These are phyloP conservation scores for Tylochromis polylepis DNA, from an alignment of 2,113 vertebrate species.

Conservation along the genomic window DNA sequence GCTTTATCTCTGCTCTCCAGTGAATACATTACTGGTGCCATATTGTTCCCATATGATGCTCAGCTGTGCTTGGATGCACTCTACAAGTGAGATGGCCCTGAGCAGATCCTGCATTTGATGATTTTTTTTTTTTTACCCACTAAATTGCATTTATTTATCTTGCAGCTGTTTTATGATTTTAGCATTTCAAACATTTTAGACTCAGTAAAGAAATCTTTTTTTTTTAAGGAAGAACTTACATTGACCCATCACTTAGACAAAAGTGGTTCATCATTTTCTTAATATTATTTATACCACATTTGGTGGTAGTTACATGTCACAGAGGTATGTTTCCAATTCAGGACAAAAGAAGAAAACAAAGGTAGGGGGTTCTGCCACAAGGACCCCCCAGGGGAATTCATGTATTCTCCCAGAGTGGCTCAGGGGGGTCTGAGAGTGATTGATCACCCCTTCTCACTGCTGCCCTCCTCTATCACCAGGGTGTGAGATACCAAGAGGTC, in stretches of 20 bases:
- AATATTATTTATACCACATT: neutral
- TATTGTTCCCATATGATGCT: slow-evolving; percentile 15
- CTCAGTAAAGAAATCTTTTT: neutral
- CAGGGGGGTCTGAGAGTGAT: slow-evolving; percentile 59
- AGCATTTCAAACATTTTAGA: neutral
- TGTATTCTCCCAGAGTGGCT: slow-evolving; percentile 65
- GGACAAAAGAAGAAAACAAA: slow-evolving; percentile 39
- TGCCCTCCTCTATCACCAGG: slow-evolving; percentile 67
- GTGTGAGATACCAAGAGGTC: slow-evolving; percentile 64
- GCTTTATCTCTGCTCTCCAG: slow-evolving; percentile 33
- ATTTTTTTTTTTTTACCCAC: neutral
- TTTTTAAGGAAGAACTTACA: neutral
- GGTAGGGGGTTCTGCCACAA: slow-evolving; percentile 58
- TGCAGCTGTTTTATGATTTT: neutral
- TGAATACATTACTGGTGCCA: slow-evolving; percentile 30
- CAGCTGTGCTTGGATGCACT: neutral
- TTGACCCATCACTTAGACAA: neutral
- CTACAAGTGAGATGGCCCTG: neutral
- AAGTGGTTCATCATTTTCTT: neutral
- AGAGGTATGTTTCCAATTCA: slow-evolving; percentile 4
- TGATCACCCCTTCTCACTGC: slow-evolving; percentile 49
- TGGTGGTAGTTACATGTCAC: neutral
- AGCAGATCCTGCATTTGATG: neutral
- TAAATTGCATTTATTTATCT: neutral
- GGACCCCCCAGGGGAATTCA: slow-evolving; percentile 63